Evolutionary conservation across 2,113 vertebrate genomes (phyloP).

Genomic region (Turnix velox): DNA sequence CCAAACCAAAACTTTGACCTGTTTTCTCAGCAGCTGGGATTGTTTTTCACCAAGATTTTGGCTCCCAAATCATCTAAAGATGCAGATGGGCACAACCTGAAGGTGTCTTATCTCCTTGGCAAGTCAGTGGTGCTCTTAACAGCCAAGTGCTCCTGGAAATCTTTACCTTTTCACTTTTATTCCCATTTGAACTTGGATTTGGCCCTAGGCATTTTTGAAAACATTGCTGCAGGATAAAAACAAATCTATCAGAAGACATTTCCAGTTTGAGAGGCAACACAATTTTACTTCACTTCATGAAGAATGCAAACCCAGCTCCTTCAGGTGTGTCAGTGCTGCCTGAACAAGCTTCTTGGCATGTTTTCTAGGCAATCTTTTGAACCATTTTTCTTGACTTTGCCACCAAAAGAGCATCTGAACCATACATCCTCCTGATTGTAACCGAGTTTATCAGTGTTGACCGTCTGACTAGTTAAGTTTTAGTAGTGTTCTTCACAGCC

Average conservation of each 20-base stretch:
- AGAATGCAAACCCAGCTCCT: constrained; percentile 61
- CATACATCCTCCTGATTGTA: constrained; percentile 66
- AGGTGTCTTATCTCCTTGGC: background rate
- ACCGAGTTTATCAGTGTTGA: constrained; percentile 75
- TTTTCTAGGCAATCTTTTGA: constrained; percentile 49
- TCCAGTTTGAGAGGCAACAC: background rate
- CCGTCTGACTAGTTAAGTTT: constrained; percentile 64
- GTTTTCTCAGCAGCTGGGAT: background rate
- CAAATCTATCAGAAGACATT: background rate
- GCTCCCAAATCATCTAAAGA: background rate
- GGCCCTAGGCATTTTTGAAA: background rate
- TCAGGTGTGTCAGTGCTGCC: constrained; percentile 56
- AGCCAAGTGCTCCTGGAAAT: background rate
- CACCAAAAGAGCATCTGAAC: constrained; percentile 71
- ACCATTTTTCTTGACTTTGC: constrained; percentile 61
- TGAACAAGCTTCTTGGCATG: constrained; percentile 35
- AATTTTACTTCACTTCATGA: constrained; percentile 45
- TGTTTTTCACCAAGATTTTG: background rate
- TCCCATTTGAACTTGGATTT: background rate
- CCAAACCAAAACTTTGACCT: background rate
- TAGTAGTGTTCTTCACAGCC: constrained; percentile 73
- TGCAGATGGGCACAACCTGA: background rate
- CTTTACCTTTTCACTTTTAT: background rate
- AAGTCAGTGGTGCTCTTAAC: background rate
- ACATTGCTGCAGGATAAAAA: background rate